Base-by-base conservation (phyloP, 2,113 vertebrate species). In the Spea multiplicata region DNA sequence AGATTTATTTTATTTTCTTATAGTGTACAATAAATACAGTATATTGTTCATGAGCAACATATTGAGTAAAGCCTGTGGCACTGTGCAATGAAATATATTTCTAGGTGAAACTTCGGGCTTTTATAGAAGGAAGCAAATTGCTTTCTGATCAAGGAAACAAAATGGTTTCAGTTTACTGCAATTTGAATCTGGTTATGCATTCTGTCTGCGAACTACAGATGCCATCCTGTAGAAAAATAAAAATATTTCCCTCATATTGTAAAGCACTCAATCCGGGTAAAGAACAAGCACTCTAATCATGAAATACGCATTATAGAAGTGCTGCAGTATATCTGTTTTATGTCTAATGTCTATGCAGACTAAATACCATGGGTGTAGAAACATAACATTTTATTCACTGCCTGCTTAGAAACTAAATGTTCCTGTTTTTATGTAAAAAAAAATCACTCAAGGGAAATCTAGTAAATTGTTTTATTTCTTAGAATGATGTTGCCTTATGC, bases 221-320 rank as follows among this genome's bases (percentile, higher is more conserved):
- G 53, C 62, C 48, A 76, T 74, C 82, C 3, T 68, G 59, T 74
- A 6, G 0, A 17, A 76, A 69, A 78, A 78, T 49, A 77, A 74
- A 83, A 76, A 67, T 30, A 83, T 66, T 16, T 7, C 10, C 3
- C 69, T 6, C 59, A 67, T 76, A 74, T 59, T 82, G 48, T 73
- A 84, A 82, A 82, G 17, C 70, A 80, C 53, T 83, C 79, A 78
- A 80, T 75, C 81, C 53, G 75, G 76, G 74, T 45, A 83, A 66
- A 76, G 77, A 84, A 6, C 4, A 74, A 74, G 4, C 1, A 0
- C 52, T 75, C 61, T 70, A 65, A 7, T 17, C 44, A 81, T 53
- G 50, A 86, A 80, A 84, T 73, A 76, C 44, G 61, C 72, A 70
- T 74, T 67, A 76, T 10, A 77, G 70, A 84, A 68, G 68, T 76